Evolutionary conservation across 2,113 vertebrate genomes (phyloP).

Genomic region (Eublepharis macularius): DNA sequence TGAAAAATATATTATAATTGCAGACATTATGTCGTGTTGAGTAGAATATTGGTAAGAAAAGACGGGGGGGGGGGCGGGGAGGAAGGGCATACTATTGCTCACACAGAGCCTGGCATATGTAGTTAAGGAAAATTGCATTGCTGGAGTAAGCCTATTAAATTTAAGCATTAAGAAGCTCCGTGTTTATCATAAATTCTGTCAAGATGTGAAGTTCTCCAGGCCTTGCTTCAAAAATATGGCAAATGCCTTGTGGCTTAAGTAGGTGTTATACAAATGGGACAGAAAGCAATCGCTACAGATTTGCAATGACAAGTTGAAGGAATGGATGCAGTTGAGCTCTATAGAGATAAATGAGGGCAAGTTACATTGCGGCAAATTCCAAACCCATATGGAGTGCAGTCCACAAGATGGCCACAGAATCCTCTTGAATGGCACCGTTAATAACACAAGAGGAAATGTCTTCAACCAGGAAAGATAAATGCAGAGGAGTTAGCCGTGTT

Average conservation of each 20-base stretch:
- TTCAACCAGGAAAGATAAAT: background rate
- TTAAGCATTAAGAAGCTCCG: background rate
- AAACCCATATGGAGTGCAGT: background rate
- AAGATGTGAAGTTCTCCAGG: constrained; percentile 3
- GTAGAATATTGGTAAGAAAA: constrained; percentile 2
- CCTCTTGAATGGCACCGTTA: background rate
- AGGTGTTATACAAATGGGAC: background rate
- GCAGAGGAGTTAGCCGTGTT: no score
- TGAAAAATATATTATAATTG: constrained; percentile 51
- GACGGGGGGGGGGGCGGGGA: constrained; percentile 26
- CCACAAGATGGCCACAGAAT: background rate
- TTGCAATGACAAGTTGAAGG: background rate
- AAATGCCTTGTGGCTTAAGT: background rate
- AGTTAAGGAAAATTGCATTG: background rate
- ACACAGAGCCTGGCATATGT: background rate
- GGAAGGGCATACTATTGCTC: background rate
- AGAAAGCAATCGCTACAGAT: background rate
- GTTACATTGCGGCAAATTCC: background rate
- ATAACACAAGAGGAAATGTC: background rate
- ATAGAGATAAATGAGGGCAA: background rate
- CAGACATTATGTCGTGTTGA: constrained; percentile 48
- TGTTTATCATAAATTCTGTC: constrained; percentile 1
- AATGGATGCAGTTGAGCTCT: background rate
- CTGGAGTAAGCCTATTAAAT: background rate
- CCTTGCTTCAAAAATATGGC: background rate